Conservation (phyloP, 2,797 vertebrate species). For the Rhinatrema bivittatum region DNA sequence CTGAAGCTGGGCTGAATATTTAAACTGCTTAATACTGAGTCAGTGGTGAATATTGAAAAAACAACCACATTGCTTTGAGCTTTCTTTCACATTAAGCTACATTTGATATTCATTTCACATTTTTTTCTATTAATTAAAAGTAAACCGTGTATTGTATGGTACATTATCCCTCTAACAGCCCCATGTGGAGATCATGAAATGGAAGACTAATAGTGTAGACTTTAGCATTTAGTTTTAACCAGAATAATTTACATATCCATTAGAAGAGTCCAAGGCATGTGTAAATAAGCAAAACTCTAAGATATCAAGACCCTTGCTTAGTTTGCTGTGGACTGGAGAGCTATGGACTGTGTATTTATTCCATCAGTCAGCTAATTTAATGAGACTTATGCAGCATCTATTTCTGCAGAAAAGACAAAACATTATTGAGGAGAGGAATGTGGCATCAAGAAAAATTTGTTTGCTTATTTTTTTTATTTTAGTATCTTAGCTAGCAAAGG, state of each 20-base stretch:
- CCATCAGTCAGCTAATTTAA: constrained; percentile 92
- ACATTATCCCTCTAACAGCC: constrained; percentile 99
- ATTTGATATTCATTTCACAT: constrained; percentile 96
- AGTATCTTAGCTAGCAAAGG: constrained; percentile 92
- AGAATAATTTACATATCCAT: constrained; percentile 91
- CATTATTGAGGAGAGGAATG: constrained; percentile 96
- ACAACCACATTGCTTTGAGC: constrained; percentile 58
- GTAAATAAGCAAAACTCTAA: constrained; percentile 90
- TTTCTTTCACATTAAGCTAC: constrained; percentile 88
- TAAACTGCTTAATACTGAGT: no score
- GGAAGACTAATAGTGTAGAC: constrained; percentile 99
- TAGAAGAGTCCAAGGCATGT: constrained; percentile 81
- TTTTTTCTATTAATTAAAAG: constrained; percentile 98
- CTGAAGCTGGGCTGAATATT: constrained; percentile 37
- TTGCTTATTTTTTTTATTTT: constrained; percentile 77
- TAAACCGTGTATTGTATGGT: constrained; percentile 98
- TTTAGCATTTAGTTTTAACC: constrained; percentile 93
- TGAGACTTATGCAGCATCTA: constrained; percentile 86
- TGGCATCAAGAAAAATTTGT: constrained; percentile 98
- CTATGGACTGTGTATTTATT: constrained; percentile 66
- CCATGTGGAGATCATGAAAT: constrained; percentile 98
- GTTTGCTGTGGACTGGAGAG: constrained; percentile 69
- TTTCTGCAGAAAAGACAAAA: constrained; percentile 89
- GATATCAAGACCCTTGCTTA: constrained; percentile 55
- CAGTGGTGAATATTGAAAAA: constrained; percentile 25